Evolutionary conservation across 2,888 invertebrate species (phyloP).

Genomic region (Mythimna vitellina): DNA sequence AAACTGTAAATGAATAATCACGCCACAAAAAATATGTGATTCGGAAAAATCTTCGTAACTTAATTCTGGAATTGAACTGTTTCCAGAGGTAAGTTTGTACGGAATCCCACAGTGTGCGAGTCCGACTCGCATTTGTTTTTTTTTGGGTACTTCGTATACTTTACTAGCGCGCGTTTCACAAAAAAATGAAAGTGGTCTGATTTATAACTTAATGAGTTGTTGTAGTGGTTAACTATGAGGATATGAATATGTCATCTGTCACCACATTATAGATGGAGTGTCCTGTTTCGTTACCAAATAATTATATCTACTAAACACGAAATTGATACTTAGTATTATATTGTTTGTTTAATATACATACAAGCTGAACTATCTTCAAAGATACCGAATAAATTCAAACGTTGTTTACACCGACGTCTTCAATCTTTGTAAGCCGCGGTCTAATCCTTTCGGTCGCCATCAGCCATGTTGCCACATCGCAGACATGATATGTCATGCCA

Average conservation of each 20-base stretch:
- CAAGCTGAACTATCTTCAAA: neutral
- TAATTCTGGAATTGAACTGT: too few relatives aligned
- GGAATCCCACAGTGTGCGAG: too few relatives aligned
- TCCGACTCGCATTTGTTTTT: neutral
- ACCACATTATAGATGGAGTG: neutral
- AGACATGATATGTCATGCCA: neutral
- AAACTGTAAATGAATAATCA: too few relatives aligned
- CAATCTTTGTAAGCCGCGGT: neutral
- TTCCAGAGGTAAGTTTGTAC: too few relatives aligned
- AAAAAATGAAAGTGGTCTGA: neutral
- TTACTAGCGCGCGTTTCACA: neutral
- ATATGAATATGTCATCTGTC: neutral
- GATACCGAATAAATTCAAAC: neutral
- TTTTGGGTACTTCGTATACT: neutral
- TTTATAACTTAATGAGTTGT: neutral
- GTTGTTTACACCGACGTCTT: neutral
- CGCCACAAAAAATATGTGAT: too few relatives aligned
- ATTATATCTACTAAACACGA: neutral
- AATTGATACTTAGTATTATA: neutral
- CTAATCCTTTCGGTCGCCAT: conserved; percentile 6
- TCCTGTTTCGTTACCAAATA: neutral
- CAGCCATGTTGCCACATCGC: neutral
- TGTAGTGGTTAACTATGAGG: neutral
- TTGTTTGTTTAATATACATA: neutral
- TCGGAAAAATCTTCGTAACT: too few relatives aligned